Percentiles rank a stretch among this genome's conserved stretches.
Evolutionary conservation across 2,888 invertebrate genomes (phyloP).

Genomic region (Amphipoea lucens): DNA sequence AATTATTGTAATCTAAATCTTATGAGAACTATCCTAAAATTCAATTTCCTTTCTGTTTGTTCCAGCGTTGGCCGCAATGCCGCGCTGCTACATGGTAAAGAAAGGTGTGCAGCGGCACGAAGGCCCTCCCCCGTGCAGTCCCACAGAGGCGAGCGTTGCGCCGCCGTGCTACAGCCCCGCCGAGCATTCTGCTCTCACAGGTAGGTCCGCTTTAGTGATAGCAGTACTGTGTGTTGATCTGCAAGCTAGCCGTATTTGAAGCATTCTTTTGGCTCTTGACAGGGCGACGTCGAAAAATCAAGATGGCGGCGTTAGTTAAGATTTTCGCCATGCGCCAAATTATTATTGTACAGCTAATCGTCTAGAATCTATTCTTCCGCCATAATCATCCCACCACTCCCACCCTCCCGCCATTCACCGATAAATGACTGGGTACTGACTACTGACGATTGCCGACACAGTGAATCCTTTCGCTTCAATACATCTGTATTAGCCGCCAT

Average conservation of each 20-base stretch:
- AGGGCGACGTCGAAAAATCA: not conserved
- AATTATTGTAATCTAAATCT: not conserved
- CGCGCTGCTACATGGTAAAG: conserved; percentile 94
- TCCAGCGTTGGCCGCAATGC: conserved; percentile 90
- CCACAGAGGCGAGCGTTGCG: conserved; percentile 91
- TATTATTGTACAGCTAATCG: no score
- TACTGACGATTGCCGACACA: not conserved
- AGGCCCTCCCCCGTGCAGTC: conserved; percentile 87
- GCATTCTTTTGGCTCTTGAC: not conserved
- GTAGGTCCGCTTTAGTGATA: conserved; percentile 57
- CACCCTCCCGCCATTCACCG: not conserved
- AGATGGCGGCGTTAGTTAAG: not conserved
- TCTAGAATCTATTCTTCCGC: not conserved
- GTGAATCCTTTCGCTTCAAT: not conserved
- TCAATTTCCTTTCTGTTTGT: conserved; percentile 9
- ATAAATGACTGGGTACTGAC: not conserved
- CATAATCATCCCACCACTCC: not conserved
- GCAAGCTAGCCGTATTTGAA: not conserved
- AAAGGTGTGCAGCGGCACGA: conserved; percentile 91
- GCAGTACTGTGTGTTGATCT: conserved; percentile 11
- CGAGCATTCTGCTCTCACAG: conserved; percentile 77
- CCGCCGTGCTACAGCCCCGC: conserved; percentile 91
- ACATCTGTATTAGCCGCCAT: not conserved
- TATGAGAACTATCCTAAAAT: not conserved
- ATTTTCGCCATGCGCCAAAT: not conserved